Conservation (phyloP, 1,140 invertebrate genomes). For the Andrena cerasifolii region DNA sequence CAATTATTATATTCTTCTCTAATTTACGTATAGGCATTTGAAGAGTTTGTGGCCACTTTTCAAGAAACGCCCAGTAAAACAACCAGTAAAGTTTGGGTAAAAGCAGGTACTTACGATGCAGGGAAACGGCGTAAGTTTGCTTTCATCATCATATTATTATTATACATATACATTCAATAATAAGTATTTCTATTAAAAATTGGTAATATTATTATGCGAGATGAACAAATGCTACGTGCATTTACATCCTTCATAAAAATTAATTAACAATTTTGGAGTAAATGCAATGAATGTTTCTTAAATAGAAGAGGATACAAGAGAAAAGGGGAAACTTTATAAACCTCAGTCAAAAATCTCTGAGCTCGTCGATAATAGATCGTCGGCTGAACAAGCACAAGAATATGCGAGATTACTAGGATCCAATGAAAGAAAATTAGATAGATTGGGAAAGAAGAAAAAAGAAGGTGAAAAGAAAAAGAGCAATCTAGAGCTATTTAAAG, state of each 20-base stretch:
- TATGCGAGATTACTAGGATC: constrained; percentile 87
- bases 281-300: constrained; percentile 25
- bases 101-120: constrained; percentile 97
- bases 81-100: constrained; percentile 96
- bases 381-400: constrained; percentile 86
- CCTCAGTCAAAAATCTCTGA: constrained; percentile 91
- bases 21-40: constrained; percentile 88
- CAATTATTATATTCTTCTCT: constrained; percentile 50
- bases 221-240: not conserved
- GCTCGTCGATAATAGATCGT: constrained; percentile 78
- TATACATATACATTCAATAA: not conserved
- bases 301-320: constrained; percentile 92
- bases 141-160: constrained; percentile 31
- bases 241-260: constrained; percentile 4
- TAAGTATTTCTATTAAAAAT: not conserved
- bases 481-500: constrained; percentile 98
- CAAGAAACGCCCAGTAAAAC: constrained; percentile 92
- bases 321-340: constrained; percentile 96
- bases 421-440: constrained; percentile 86
- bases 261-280: constrained; percentile 8
- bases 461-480: constrained; percentile 96
- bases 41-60: constrained; percentile 99
- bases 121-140: constrained; percentile 91
- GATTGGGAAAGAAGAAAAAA: constrained; percentile 90
- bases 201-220: not conserved